Evolutionary conservation across 2,888 invertebrate species (phyloP), one percentile per base, ranked within the genome.

Genomic region (Dromius quadrimaculatus): DNA sequence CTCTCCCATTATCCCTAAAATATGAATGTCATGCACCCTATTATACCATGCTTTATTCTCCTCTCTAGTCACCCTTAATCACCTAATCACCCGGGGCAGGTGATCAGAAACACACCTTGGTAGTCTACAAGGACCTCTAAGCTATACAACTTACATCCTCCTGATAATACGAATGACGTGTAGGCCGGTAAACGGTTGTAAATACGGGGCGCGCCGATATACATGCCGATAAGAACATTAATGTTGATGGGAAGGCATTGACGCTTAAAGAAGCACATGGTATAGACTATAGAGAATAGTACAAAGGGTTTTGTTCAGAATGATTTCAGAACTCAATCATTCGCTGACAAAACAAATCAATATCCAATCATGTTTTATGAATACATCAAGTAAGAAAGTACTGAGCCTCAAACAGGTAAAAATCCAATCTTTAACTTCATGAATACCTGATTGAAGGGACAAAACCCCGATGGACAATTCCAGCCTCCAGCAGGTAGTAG

Each of bases 121-220:
- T 11, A 2, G 11, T 6, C 13, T 28, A 23, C 50, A 28, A 13
- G n/a, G n/a, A n/a, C n/a, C n/a, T n/a, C n/a, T n/a, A n/a, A n/a
- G n/a, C 28, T 28, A 23, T 19, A 54, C 20, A 22, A 47, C 47
- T 22, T 11, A 22, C 28, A 54, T 28, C 41, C 28, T 23, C 17
- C 34, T 57, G 66, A 66, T 66, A 66, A 66, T 66, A 66, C 54
- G 57, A 66, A 66, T 54, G 66, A 66, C 66, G 66, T 66, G 66
- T 66, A 54, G 66, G 66, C 36, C 38, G 66, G 66, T 66, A 66
- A 66, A 66, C 23, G 66, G 41, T 66, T 66, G 66, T 66, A 66
- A 66, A 66, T 38, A 38, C 65, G 32, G 22, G 66, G 66, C 54
- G 66, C 54, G 66, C 66, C 66, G 66, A 66, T 66, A 54, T 13